phyloP scores from a whole-genome alignment of 2,113 vertebrate species.

The Oncorhynchus tshawytscha region DNA sequence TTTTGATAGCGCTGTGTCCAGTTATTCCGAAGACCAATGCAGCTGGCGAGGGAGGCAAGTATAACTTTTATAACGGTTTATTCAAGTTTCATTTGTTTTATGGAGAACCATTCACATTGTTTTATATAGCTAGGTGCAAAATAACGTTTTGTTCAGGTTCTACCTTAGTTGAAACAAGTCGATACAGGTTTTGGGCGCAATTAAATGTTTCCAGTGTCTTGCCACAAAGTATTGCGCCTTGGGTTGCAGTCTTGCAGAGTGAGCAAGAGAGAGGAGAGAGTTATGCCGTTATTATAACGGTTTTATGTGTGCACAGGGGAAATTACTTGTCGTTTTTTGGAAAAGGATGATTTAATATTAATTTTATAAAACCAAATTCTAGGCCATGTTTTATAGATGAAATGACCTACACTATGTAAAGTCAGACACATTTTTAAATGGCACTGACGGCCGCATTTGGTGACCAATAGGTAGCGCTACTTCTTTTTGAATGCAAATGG shows the following conservation, averaged over 20 bases:
- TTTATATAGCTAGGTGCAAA: neutral
- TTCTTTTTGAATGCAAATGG: neutral
- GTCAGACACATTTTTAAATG: neutral
- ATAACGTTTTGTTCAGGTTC: neutral
- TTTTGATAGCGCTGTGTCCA: constrained; percentile 57
- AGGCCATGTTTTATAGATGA: neutral
- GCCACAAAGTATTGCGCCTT: constrained; percentile 31
- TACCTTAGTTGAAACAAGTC: constrained; percentile 30
- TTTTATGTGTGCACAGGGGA: too few species aligned
- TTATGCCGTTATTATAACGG: too few species aligned
- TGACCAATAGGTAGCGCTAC: constrained; percentile 43
- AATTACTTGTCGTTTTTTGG: too few species aligned
- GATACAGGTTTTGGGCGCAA: constrained; percentile 33
- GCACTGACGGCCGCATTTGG: neutral
- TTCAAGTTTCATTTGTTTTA: neutral
- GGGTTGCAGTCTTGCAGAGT: neutral
- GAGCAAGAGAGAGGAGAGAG: too few species aligned
- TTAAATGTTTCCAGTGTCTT: constrained; percentile 41
- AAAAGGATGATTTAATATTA: neutral
- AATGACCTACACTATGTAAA: neutral
- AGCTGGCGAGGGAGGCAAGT: constrained; percentile 87
- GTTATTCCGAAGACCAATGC: constrained; percentile 80
- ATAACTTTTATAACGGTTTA: neutral
- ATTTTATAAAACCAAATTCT: neutral
- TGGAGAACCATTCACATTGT: neutral